phyloP scores from a whole-genome alignment of 1,140 invertebrate genomes.

The Bombus confusus region DNA sequence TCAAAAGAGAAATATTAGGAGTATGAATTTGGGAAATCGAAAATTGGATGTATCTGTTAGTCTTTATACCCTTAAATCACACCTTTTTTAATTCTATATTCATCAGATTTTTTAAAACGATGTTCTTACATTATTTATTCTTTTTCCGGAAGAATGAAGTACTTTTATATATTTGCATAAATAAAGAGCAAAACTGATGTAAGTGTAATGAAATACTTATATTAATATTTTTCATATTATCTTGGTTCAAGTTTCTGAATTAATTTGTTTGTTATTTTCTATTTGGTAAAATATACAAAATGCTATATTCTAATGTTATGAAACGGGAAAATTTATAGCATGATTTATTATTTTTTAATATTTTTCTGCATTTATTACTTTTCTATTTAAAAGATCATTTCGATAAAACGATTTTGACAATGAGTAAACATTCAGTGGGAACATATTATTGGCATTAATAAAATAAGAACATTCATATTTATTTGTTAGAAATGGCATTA shows the following conservation, averaged over 20 bases:
- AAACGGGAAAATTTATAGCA: not conserved
- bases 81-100: not conserved
- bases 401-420: too few relatives aligned
- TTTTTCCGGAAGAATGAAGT: not conserved
- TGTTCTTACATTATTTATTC: not conserved
- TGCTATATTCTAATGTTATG: not conserved
- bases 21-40: not conserved
- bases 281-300: not conserved
- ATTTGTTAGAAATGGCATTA: not conserved
- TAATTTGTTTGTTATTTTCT: not conserved
- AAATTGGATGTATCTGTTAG: slow-evolving; percentile 2
- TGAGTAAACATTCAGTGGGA: too few relatives aligned
- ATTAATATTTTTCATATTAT: not conserved
- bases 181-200: slow-evolving; percentile 3
- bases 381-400: not conserved
- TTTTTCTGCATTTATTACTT: not conserved
- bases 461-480: not conserved
- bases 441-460: not conserved
- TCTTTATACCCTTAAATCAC: not conserved
- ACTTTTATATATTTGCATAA: not conserved
- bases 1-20: not conserved
- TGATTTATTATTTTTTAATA: not conserved
- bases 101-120: not conserved
- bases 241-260: not conserved
- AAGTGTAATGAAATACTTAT: not conserved